Conservation (phyloP, 2,113 vertebrate genomes). For the Bubo blakistoni region DNA sequence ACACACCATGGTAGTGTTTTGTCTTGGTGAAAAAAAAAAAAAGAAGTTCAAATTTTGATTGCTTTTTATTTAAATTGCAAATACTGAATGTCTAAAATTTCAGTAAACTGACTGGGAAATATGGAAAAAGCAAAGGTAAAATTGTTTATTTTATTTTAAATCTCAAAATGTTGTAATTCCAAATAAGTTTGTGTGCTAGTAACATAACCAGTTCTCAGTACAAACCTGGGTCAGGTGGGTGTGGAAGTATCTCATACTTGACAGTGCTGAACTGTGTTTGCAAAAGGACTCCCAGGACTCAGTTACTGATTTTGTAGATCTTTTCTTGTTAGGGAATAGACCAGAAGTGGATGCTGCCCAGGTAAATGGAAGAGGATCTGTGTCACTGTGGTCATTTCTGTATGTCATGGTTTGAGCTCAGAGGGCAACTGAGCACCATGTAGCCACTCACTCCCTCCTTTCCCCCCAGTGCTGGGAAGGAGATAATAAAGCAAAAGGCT, state of each 20-base stretch:
- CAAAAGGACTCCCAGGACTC: neutral
- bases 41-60: neutral
- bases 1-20: accelerated
- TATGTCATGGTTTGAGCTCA: neutral
- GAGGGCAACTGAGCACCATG: too few relatives aligned
- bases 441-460: too few relatives aligned
- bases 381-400: neutral
- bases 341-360: neutral
- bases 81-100: neutral
- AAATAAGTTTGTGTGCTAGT: neutral
- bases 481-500: too few relatives aligned
- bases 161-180: neutral
- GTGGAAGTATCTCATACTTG: neutral
- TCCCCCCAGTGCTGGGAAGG: too few relatives aligned
- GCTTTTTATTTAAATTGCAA: neutral
- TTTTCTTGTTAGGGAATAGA: neutral
- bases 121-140: neutral
- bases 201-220: neutral
- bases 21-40: neutral
- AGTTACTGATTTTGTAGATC: neutral
- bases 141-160: neutral
- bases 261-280: neutral
- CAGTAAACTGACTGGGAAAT: neutral
- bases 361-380: neutral
- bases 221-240: neutral